A percentile compares a stretch with the other conserved stretches of the same genome.
Conservation (phyloP, 2,888 invertebrate genomes). For the Xanthorhoe designata region DNA sequence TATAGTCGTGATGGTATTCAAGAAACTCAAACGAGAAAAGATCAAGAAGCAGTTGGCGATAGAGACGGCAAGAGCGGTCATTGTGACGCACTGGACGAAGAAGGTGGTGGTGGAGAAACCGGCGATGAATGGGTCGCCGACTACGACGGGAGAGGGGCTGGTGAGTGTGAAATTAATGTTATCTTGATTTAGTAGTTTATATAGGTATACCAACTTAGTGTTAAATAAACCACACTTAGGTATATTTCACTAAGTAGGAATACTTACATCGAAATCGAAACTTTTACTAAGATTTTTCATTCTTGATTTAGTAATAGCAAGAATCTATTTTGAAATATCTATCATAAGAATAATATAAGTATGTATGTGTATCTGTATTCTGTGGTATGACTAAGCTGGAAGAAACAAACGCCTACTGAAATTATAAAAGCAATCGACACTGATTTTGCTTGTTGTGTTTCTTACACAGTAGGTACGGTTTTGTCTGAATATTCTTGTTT, state of each 20-base stretch:
- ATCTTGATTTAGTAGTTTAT: not conserved
- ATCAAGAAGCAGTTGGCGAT: conserved; percentile 92
- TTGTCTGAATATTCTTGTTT: too few species aligned
- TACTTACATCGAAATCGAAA: too few species aligned
- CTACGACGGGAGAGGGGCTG: conserved; percentile 87
- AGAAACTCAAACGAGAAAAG: conserved; percentile 91
- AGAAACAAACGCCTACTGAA: not conserved
- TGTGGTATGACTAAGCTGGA: not conserved
- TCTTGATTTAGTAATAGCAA: too few species aligned
- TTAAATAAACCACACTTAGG: too few species aligned
- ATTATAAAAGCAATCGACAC: conserved; percentile 8
- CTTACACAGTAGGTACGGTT: too few species aligned
- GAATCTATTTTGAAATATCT: not conserved
- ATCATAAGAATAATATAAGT: not conserved
- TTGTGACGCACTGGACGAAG: conserved; percentile 95
- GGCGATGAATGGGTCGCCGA: conserved; percentile 85
- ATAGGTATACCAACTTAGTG: too few species aligned
- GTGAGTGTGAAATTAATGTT: conserved; percentile 62
- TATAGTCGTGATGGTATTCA: conserved; percentile 88
- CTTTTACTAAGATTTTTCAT: too few species aligned
- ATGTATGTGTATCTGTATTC: too few species aligned
- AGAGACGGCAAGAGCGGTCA: conserved; percentile 92
- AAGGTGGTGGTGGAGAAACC: conserved; percentile 95
- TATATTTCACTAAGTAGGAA: too few species aligned
- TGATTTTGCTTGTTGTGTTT: not conserved